Evolutionary conservation across 1,140 invertebrate species (phyloP), one percentile per base, ranked within the genome.

Genomic region (Gyrodactylus bullatarudis): DNA sequence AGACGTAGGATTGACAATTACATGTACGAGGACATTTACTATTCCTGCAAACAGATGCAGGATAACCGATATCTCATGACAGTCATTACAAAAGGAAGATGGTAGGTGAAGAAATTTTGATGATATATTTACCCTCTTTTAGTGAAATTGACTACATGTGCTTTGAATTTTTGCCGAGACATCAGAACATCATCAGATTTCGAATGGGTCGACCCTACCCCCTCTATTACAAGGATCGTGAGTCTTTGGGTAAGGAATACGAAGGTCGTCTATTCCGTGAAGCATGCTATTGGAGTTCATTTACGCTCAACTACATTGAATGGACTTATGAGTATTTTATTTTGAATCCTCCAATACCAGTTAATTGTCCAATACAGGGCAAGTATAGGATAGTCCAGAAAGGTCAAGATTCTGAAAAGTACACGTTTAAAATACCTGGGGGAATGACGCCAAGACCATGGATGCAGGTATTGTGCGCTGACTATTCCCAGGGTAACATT

Each of bases 61-160:
- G 89, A 78, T 87, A 86, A 86, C 25, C 84, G 91, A 75, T 86
- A 89, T 54, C 90, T 97, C 86, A 92, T 96, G 89, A 89, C 91
- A 8, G 84, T 90, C 75, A 84, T 95, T 2, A 92, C 90, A 1
- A 89, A 95, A 0, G 91, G 95, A 82, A 91, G 90, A 83, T 97
- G 88, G 87, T 89, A 82, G n/a, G 24, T 23, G 24, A n/a, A 23
- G 16, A 72, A 54, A 72, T 72, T n/a, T n/a, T n/a, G 2, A 71
- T n/a, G 23, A 27, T 72, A 26, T 75, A 69, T 75, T 76, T 77
- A 77, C 77, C 77, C 74, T 74, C 75, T 83, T 85, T 76, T 78
- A 88, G 91, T 81, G 91, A 96, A 82, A 91, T 93, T 78, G 92
- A 96, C 85, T 96, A 89, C 78, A 86, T 95, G 8, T 96, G 93